Base-by-base conservation (phyloP, 1,140 invertebrate genomes). In the Goniozus legneri region DNA sequence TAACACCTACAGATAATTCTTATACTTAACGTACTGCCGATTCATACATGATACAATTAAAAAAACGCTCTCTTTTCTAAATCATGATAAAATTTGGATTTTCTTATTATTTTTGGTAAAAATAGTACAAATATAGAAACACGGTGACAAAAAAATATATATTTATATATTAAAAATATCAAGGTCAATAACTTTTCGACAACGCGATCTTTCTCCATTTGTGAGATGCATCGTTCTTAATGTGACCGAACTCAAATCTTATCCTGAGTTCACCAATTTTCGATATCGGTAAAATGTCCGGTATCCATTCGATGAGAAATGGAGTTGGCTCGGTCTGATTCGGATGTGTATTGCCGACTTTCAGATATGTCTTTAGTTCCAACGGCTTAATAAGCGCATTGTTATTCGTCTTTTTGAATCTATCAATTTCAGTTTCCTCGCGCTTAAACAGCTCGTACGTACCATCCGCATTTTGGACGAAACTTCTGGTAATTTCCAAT, bases 261-360 rank as follows among this genome's bases (percentile, higher is more conserved):
- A 87, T 78, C 45, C 79, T 75, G 19, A 88, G 62, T 65, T 88
- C 85, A 14, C 86, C 85, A 35, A 86, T 80, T 55, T 82, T 79
- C 6, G 82, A 82, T 55, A 80, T 75, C 8, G 85, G 85, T n/a
- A 88, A 68, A 49, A 88, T 80, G 58, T 88, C 83, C 2, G 86
- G 86, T 53, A 86, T 87, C 86, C 86, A 89, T 68, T 89, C 86
- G 39, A 89, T 86, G 12, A 84, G 73, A 62, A 88, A 87, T 33
- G 85, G 84, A n/a, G 80, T 84, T 13, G 82, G 80, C 38, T 84
- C 80, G 36, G 79, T 78, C 64, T 83, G 80, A 54, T 82, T 78
- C 10, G 75, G 67, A 13, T 77, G 69, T 2, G 77, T 80, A 52
- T 79, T 80, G 83, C 85, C 85, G 62, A 87, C 83, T 83, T 85